A percentile compares a stretch with the other conserved stretches of the same genome.
Evolutionary conservation across 1,140 invertebrate genomes (phyloP).

Genomic region (Eurosta solidaginis): DNA sequence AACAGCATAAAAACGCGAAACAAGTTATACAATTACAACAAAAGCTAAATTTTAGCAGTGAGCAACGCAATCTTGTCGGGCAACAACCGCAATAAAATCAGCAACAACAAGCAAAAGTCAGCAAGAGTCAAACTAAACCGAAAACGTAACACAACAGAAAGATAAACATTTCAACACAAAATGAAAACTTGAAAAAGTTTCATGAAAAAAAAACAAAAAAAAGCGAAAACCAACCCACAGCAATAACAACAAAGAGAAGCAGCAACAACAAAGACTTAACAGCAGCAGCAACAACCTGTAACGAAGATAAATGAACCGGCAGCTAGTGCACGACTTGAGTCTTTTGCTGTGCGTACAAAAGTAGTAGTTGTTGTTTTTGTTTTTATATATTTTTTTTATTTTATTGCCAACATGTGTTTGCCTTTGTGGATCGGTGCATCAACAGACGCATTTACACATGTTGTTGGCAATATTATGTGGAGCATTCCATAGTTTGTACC

Average conservation of each 20-base stretch:
- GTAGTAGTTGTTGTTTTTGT: constrained; percentile 7
- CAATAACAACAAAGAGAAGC: not conserved
- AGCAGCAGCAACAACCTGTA: constrained; percentile 12
- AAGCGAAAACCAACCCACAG: not conserved
- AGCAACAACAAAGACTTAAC: not conserved
- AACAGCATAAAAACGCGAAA: not conserved
- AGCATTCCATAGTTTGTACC: too few species aligned
- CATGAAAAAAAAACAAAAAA: not conserved
- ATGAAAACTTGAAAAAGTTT: constrained; percentile 9
- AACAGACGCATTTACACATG: too few species aligned
- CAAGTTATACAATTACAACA: not conserved
- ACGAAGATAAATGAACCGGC: constrained; percentile 26
- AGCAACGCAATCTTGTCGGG: not conserved
- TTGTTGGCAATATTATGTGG: too few species aligned
- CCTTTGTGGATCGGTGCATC: not conserved
- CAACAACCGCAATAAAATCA: not conserved
- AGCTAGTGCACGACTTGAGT: not conserved
- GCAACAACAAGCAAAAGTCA: not conserved
- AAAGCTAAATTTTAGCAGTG: not conserved
- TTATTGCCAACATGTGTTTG: not conserved
- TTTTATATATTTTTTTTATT: not conserved
- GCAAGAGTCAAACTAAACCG: not conserved
- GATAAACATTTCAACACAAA: constrained; percentile 12
- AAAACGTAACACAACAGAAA: not conserved
- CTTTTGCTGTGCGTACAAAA: not conserved